These are phyloP conservation scores for Dufourea novaeangliae DNA, from an alignment of 1,140 invertebrate species.

Conservation along the genomic window DNA sequence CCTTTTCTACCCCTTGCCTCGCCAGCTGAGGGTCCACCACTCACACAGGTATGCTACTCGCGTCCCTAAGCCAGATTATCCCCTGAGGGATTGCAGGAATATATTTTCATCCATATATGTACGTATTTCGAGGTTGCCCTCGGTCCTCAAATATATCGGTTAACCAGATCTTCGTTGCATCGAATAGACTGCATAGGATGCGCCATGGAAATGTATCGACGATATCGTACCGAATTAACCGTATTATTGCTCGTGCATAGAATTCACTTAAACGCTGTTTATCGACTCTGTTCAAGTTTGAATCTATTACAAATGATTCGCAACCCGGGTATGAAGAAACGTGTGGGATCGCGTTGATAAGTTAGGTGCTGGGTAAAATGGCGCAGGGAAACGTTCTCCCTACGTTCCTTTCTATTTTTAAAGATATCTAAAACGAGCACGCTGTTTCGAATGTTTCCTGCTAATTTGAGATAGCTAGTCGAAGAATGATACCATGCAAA, in stretches of 20 bases:
- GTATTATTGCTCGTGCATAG: slow-evolving; percentile 3
- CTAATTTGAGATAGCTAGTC: background rate
- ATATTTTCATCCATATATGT: slow-evolving; percentile 70
- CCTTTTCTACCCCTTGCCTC: slow-evolving; percentile 59
- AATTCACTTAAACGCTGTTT: background rate
- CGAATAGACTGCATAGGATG: slow-evolving; percentile 39
- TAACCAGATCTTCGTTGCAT: slow-evolving; percentile 40
- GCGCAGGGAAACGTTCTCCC: background rate
- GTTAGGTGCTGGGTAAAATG: background rate
- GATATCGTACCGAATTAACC: slow-evolving; percentile 22
- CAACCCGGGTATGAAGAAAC: background rate
- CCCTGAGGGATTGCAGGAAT: slow-evolving; percentile 68
- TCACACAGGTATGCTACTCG: slow-evolving; percentile 53
- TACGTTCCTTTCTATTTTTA: background rate
- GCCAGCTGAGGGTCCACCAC: slow-evolving; percentile 30
- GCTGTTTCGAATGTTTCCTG: slow-evolving; percentile 32
- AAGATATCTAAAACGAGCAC: background rate
- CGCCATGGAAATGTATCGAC: background rate
- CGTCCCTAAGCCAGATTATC: slow-evolving; percentile 73
- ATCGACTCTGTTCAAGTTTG: background rate
- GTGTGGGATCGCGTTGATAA: background rate
- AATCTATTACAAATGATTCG: slow-evolving; percentile 2
- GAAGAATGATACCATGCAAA: slow-evolving; percentile 28
- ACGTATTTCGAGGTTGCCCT: slow-evolving; percentile 49
- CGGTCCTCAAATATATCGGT: slow-evolving; percentile 60